phyloP scores from a whole-genome alignment of 2,797 vertebrate species.

The Dallia pectoralis region DNA sequence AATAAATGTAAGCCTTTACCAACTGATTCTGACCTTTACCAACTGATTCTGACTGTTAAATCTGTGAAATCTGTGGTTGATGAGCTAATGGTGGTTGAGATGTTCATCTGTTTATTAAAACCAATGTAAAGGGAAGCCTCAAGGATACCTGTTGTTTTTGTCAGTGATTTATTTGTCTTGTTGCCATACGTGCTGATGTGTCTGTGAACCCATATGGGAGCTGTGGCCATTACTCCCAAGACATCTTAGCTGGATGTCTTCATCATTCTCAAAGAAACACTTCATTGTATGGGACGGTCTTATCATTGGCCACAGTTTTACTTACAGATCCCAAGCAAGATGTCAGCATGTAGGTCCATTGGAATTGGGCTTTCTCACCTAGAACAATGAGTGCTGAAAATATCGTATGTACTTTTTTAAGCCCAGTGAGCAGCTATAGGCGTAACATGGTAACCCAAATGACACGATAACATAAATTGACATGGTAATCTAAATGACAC shows the following conservation, averaged over 20 bases:
- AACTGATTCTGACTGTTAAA: slow-evolving; percentile 23
- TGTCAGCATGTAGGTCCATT: neutral
- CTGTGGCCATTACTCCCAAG: slow-evolving; percentile 30
- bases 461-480: no score
- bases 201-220: slow-evolving; percentile 45
- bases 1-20: slow-evolving; percentile 5
- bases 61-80: slow-evolving; percentile 20
- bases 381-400: neutral
- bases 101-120: slow-evolving; percentile 23
- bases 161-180: slow-evolving; percentile 25
- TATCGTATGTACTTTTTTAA: neutral
- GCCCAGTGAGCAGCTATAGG: neutral
- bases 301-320: slow-evolving; percentile 1
- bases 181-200: slow-evolving; percentile 43
- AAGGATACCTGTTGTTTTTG: slow-evolving; percentile 41
- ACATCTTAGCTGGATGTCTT: neutral
- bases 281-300: slow-evolving; percentile 6
- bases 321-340: slow-evolving; percentile 1
- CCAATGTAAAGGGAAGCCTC: slow-evolving; percentile 21
- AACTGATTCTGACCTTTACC: slow-evolving; percentile 13
- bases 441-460: neutral
- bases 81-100: slow-evolving; percentile 8
- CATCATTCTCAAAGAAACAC: neutral
- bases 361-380: neutral
- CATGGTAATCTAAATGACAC: no score